These are phyloP conservation scores for Scaptomyza hsui DNA, from an alignment of 1,140 invertebrate species.

Conservation along the genomic window DNA sequence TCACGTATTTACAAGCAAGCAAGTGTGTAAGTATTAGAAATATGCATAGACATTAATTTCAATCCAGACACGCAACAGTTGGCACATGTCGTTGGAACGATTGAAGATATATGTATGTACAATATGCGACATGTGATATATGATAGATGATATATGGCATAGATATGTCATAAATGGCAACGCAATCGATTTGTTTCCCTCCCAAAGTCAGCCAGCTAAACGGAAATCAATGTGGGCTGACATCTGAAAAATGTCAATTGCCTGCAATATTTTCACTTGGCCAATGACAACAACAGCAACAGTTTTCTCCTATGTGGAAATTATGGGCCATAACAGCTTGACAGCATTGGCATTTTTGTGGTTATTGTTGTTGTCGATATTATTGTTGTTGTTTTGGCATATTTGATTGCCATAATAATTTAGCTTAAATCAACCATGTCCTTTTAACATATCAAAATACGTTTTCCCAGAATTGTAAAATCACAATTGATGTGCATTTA, in stretches of 20 bases:
- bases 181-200: conserved; percentile 56
- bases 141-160: conserved; percentile 45
- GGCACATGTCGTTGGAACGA: conserved; percentile 34
- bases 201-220: conserved; percentile 42
- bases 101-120: conserved; percentile 15
- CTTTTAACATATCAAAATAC: conserved; percentile 25
- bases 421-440: conserved; percentile 25
- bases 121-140: conserved; percentile 13
- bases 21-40: not conserved
- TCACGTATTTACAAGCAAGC: not conserved
- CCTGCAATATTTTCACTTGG: conserved; percentile 12
- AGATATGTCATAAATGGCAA: conserved; percentile 46
- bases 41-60: conserved; percentile 24
- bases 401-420: conserved; percentile 28
- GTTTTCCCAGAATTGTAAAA: conserved; percentile 1
- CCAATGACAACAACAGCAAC: conserved; percentile 18
- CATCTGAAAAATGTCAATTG: conserved; percentile 60
- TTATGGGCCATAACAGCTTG: conserved; percentile 42
- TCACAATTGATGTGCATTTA: not conserved
- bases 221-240: conserved; percentile 47
- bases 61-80: conserved; percentile 60
- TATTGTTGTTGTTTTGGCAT: conserved; percentile 14
- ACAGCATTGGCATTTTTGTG: conserved; percentile 10
- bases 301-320: conserved; percentile 14
- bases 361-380: conserved; percentile 1